Evolutionary conservation across 2,797 vertebrate species (phyloP).

Genomic region (Melopsittacus undulatus): DNA sequence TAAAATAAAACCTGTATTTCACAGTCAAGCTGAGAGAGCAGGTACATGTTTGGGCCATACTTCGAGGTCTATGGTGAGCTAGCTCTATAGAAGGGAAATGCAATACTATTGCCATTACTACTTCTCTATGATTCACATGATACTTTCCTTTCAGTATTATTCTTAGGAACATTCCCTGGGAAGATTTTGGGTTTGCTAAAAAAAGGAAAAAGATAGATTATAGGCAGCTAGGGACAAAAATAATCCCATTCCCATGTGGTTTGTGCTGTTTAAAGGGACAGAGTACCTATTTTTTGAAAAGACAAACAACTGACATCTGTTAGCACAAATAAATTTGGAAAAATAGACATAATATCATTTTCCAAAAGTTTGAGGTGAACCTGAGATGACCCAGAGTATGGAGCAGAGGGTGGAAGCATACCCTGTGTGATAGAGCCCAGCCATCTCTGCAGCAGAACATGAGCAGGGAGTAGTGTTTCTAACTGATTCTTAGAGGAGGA

Average conservation of each 20-base stretch:
- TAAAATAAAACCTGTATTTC: conserved; percentile 39
- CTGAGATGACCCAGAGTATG: neutral
- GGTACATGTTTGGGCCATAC: neutral
- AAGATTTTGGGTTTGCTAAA: conserved; percentile 51
- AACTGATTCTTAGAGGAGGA: neutral
- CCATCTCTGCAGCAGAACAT: neutral
- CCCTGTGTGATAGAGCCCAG: neutral
- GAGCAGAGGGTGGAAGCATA: neutral
- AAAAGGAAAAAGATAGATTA: conserved; percentile 6
- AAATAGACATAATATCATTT: neutral
- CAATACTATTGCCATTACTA: neutral
- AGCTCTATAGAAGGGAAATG: neutral
- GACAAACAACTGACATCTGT: neutral
- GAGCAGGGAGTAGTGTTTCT: neutral
- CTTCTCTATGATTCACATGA: neutral
- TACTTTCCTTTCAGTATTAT: conserved; percentile 34
- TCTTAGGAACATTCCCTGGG: conserved; percentile 62
- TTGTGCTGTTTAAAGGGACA: conserved; percentile 54
- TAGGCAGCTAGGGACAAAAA: conserved; percentile 48
- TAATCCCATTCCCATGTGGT: conserved; percentile 30
- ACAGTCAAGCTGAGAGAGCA: neutral
- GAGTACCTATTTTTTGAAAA: conserved; percentile 35
- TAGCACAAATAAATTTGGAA: neutral
- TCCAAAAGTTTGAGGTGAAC: neutral
- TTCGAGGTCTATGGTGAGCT: neutral